These are phyloP conservation scores for Pardalotus punctatus DNA, from an alignment of 2,113 vertebrate species.

Conservation along the genomic window DNA sequence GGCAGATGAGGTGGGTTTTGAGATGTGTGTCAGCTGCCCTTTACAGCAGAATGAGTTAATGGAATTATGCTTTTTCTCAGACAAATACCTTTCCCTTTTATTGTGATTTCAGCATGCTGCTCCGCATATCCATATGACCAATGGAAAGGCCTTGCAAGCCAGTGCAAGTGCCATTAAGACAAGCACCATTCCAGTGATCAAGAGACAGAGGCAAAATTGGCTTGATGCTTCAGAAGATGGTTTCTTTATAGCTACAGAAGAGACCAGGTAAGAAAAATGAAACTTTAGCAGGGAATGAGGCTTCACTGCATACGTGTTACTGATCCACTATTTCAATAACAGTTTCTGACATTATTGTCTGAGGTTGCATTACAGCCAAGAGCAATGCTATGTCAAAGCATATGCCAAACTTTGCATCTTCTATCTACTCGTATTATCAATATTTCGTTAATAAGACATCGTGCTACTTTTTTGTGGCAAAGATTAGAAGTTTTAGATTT, in stretches of 20 bases:
- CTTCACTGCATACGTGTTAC: slow-evolving; percentile 42
- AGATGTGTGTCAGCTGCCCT: not conserved
- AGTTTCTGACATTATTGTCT: not conserved
- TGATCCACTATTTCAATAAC: not conserved
- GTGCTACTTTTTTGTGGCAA: not conserved
- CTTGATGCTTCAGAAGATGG: slow-evolving; percentile 88
- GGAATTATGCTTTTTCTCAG: not conserved
- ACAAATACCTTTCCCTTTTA: not conserved
- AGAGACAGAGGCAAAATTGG: slow-evolving; percentile 88
- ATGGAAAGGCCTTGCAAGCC: slow-evolving; percentile 75
- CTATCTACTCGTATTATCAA: not conserved
- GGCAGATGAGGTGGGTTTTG: not conserved
- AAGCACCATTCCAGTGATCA: slow-evolving; percentile 79
- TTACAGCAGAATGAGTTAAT: not conserved
- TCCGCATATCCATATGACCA: slow-evolving; percentile 74
- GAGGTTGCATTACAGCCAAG: not conserved
- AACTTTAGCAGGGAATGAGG: not conserved
- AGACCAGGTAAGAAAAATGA: slow-evolving; percentile 83
- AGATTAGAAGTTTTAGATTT: not conserved
- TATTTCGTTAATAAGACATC: not conserved
- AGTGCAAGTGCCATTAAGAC: slow-evolving; percentile 70
- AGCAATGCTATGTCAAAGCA: not conserved
- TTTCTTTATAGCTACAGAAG: slow-evolving; percentile 90
- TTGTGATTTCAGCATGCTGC: slow-evolving; percentile 62
- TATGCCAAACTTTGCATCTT: not conserved